Conservation (phyloP, 2,888 invertebrate genomes). For the Aphrophora alni region DNA sequence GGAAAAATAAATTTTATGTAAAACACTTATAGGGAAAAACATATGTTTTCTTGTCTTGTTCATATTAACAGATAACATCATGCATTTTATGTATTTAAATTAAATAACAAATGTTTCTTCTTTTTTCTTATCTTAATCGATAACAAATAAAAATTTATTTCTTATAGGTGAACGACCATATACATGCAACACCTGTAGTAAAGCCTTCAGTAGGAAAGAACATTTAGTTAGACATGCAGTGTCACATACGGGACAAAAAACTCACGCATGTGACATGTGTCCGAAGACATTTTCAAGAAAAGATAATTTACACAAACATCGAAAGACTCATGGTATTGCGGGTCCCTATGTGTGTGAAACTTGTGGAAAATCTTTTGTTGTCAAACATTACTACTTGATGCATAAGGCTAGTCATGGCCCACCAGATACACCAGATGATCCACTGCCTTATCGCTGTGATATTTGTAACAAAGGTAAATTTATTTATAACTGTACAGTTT, state of each 20-base stretch:
- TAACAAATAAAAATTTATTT: neutral
- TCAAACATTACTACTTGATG: conserved; percentile 70
- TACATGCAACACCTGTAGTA: conserved; percentile 68
- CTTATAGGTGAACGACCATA: conserved; percentile 64
- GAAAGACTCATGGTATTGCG: conserved; percentile 65
- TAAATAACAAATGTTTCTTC: too few species aligned
- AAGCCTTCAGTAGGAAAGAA: conserved; percentile 73
- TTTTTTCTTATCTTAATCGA: too few species aligned
- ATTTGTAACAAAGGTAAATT: conserved; percentile 61
- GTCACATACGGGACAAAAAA: conserved; percentile 66
- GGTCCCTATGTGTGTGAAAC: conserved; percentile 68
- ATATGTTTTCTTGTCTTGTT: too few species aligned
- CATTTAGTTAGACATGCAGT: conserved; percentile 70
- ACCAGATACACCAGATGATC: conserved; percentile 33
- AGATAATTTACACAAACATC: conserved; percentile 66
- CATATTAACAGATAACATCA: too few species aligned
- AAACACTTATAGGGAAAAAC: too few species aligned
- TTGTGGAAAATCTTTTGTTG: conserved; percentile 70
- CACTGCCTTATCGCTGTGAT: conserved; percentile 63
- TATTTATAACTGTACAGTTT: neutral
- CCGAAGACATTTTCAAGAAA: conserved; percentile 56
- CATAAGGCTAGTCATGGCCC: conserved; percentile 59
- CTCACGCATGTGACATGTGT: conserved; percentile 57
- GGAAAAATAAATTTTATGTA: too few species aligned
- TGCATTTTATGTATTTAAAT: too few species aligned